These are phyloP conservation scores for Drosophila stalkeri DNA, from an alignment of 2,888 invertebrate genomes.

Conservation along the genomic window DNA sequence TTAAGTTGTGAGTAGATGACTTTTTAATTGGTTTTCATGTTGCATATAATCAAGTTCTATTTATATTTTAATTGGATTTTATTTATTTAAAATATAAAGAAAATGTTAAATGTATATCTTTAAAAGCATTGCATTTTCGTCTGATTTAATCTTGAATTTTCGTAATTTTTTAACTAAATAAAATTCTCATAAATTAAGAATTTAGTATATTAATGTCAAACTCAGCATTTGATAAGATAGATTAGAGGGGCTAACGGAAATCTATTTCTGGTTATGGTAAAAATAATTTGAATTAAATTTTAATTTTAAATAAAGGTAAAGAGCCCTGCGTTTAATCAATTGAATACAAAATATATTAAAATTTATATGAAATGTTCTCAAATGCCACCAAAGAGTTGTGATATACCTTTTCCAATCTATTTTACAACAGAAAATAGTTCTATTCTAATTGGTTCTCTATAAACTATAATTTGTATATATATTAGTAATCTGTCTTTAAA, in stretches of 20 bases:
- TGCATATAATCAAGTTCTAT: neutral
- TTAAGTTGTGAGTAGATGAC: neutral
- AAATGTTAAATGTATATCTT: neutral
- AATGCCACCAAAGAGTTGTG: too few species aligned
- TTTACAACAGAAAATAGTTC: too few species aligned
- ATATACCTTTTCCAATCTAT: too few species aligned
- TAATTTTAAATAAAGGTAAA: too few species aligned
- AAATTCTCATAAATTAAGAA: neutral
- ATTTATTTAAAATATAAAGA: neutral
- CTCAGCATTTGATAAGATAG: neutral
- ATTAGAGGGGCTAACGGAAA: too few species aligned
- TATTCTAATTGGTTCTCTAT: too few species aligned
- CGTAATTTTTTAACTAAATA: neutral
- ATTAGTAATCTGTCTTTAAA: neutral
- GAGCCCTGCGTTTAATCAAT: too few species aligned
- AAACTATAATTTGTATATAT: neutral
- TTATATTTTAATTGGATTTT: neutral
- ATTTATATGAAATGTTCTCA: neutral
- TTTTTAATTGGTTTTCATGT: slow-evolving; percentile 16
- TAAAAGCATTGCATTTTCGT: neutral
- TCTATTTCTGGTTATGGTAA: neutral
- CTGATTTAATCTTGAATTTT: neutral
- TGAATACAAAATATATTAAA: too few species aligned
- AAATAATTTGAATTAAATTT: too few species aligned
- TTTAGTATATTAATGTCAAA: neutral